Conservation (phyloP, 2,888 invertebrate genomes). For the Octonoba sinensis region DNA sequence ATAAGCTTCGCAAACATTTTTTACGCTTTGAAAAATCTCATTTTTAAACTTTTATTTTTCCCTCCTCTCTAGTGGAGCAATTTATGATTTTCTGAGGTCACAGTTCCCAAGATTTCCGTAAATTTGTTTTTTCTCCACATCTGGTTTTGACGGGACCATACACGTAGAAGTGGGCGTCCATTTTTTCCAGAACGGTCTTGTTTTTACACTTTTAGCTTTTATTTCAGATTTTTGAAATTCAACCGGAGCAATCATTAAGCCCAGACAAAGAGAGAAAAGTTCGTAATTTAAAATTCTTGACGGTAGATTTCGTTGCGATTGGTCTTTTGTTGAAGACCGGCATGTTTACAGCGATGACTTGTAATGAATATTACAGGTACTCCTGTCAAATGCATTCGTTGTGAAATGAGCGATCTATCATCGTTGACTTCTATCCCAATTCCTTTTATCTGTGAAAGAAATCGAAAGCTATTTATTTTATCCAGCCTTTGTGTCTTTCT, state of each 20-base stretch:
- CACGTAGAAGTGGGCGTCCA: constrained; percentile 33
- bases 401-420: constrained; percentile 42
- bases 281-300: too few relatives aligned
- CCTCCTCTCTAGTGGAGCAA: constrained; percentile 27
- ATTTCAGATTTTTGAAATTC: constrained; percentile 1
- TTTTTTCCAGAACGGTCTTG: neutral
- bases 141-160: constrained; percentile 43
- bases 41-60: constrained; percentile 31
- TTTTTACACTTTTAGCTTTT: constrained; percentile 2
- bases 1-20: constrained; percentile 24
- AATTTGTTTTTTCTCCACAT: constrained; percentile 45
- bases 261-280: neutral
- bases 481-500: too few relatives aligned
- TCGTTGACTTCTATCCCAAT: neutral
- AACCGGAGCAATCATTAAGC: constrained; percentile 11
- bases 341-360: constrained; percentile 14
- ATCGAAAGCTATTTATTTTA: neutral
- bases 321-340: neutral
- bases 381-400: constrained; percentile 33
- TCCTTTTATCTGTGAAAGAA: neutral
- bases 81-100: constrained; percentile 56
- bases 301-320: too few relatives aligned
- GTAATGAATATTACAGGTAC: constrained; percentile 8
- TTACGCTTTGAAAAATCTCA: constrained; percentile 30
- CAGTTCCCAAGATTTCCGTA: constrained; percentile 46